phyloP scores from a whole-genome alignment of 2,113 vertebrate genomes.

The Leptobrachium ailaonicum region DNA sequence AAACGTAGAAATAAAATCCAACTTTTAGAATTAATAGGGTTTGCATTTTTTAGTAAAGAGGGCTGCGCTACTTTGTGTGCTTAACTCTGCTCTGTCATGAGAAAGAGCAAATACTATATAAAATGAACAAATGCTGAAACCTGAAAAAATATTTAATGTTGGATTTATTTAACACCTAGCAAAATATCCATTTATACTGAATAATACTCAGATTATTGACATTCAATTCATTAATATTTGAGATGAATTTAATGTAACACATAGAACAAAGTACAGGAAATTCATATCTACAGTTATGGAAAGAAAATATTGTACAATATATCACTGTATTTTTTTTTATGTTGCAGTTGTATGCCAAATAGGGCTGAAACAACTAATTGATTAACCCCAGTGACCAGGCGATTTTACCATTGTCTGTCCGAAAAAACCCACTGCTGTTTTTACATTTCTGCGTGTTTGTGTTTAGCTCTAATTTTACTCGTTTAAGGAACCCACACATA shows the following conservation, averaged over 20 bases:
- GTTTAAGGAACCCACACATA: too few relatives aligned
- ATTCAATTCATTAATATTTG: slow-evolving; percentile 36
- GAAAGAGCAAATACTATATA: slow-evolving; percentile 19
- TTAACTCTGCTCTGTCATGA: slow-evolving; percentile 2
- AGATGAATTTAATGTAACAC: neutral
- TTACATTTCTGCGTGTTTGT: too few relatives aligned
- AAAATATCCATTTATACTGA: slow-evolving; percentile 31
- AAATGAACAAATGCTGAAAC: slow-evolving; percentile 36
- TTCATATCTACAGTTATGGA: too few relatives aligned
- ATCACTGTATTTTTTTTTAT: too few relatives aligned
- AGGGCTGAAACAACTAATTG: too few relatives aligned
- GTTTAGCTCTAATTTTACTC: too few relatives aligned
- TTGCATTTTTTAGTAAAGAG: neutral
- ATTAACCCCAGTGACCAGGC: too few relatives aligned
- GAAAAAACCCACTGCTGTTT: too few relatives aligned
- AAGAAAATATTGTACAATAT: too few relatives aligned
- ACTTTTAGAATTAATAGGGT: neutral
- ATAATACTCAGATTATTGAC: slow-evolving; percentile 32
- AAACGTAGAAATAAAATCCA: neutral
- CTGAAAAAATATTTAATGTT: slow-evolving; percentile 34
- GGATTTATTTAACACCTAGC: slow-evolving; percentile 29
- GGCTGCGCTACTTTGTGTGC: neutral
- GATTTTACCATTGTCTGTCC: too few relatives aligned
- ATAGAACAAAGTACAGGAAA: neutral
- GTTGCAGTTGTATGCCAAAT: too few relatives aligned